These are phyloP conservation scores for Podiceps cristatus DNA, from an alignment of 2,113 vertebrate genomes.

Conservation along the genomic window DNA sequence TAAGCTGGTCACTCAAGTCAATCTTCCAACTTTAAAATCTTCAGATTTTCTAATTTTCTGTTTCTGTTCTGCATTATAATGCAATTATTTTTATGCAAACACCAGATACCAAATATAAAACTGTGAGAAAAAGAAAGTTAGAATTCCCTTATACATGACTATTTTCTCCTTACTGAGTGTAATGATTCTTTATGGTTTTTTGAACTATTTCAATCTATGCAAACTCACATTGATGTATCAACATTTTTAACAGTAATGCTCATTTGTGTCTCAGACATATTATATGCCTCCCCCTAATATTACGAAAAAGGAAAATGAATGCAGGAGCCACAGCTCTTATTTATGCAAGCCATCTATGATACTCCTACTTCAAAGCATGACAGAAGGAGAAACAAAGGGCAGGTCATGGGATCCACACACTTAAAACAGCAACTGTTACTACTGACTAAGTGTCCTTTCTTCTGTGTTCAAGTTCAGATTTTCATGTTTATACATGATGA, in stretches of 20 bases:
- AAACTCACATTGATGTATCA: neutral
- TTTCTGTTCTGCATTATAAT: neutral
- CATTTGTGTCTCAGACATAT: neutral
- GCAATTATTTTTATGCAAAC: neutral
- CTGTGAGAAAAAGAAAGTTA: neutral
- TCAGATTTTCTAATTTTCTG: neutral
- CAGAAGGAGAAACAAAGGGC: neutral
- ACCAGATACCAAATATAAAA: neutral
- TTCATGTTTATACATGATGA: neutral
- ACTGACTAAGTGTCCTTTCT: neutral
- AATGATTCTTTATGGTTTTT: neutral
- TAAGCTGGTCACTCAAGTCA: neutral
- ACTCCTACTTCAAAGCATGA: neutral
- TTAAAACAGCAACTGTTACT: neutral
- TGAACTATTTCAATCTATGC: neutral
- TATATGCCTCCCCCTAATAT: neutral
- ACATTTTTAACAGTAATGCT: neutral
- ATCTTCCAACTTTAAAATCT: neutral
- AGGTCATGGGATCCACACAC: neutral
- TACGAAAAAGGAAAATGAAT: neutral
- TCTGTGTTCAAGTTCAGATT: neutral
- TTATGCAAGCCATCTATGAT: neutral
- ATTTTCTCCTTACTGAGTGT: neutral
- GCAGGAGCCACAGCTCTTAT: neutral
- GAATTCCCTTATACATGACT: neutral